Conservation (phyloP, 1,140 invertebrate genomes). For the Lordiphosa clarofinis region DNA sequence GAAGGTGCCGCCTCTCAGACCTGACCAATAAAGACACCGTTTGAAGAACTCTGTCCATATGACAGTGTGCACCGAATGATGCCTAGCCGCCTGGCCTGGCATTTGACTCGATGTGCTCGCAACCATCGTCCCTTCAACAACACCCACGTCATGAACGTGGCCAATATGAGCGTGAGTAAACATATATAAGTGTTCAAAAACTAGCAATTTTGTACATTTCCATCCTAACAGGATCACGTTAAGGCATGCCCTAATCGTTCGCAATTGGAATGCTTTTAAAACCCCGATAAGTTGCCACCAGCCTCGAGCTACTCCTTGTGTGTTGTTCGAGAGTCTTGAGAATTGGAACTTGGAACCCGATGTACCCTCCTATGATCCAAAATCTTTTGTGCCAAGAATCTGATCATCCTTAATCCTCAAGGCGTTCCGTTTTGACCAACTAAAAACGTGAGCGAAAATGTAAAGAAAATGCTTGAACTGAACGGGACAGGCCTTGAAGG, state of each 20-base stretch:
- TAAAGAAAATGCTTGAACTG: too few relatives aligned
- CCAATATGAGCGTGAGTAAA: constrained; percentile 17
- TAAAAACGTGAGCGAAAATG: too few relatives aligned
- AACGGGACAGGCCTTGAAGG: too few relatives aligned
- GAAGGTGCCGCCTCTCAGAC: too few relatives aligned
- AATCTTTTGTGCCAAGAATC: neutral
- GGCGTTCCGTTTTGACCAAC: too few relatives aligned
- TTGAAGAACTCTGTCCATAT: too few relatives aligned
- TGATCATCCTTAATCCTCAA: constrained; percentile 14
- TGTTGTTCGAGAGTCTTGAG: neutral
- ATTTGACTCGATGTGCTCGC: constrained; percentile 28
- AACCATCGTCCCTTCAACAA: constrained; percentile 40
- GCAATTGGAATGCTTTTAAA: neutral
- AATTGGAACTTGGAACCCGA: constrained; percentile 46
- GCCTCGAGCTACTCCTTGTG: neutral
- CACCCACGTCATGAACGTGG: constrained; percentile 11
- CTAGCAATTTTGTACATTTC: neutral
- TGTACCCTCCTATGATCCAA: constrained; percentile 27
- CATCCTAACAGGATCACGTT: constrained; percentile 17
- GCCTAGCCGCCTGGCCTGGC: neutral
- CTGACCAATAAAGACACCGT: too few relatives aligned
- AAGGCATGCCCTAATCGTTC: constrained; percentile 6
- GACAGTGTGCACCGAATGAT: neutral
- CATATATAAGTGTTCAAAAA: neutral
- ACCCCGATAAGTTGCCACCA: constrained; percentile 1